Percentiles rank a stretch among this genome's conserved stretches.
These are phyloP conservation scores for Drosophila bifasciata DNA, from an alignment of 1,140 invertebrate genomes.

Conservation along the genomic window DNA sequence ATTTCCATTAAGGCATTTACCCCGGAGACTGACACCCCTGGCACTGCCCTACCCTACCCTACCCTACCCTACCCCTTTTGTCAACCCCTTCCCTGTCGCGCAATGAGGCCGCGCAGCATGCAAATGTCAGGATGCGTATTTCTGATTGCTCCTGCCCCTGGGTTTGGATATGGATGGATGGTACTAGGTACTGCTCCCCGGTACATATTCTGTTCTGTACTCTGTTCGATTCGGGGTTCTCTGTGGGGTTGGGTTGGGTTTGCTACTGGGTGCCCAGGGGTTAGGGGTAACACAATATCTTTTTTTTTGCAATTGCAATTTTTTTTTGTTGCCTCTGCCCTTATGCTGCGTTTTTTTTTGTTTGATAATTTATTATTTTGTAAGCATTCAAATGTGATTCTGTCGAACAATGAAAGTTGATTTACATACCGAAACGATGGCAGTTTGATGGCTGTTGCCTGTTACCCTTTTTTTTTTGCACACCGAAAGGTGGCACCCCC, in stretches of 20 bases:
- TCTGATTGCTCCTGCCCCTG: constrained; percentile 32
- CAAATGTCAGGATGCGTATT: constrained; percentile 40
- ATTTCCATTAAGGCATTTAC: constrained; percentile 80
- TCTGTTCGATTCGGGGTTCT: constrained; percentile 33
- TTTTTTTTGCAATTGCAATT: constrained; percentile 56
- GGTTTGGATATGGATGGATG: constrained; percentile 22
- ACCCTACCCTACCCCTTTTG: no score
- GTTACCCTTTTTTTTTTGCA: constrained; percentile 55
- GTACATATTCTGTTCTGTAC: constrained; percentile 19
- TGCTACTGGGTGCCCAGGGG: constrained; percentile 2
- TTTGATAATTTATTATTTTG: constrained; percentile 84
- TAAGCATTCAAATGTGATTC: constrained; percentile 84
- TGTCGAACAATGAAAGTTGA: constrained; percentile 83
- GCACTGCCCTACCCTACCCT: constrained; percentile 18
- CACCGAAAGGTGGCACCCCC: constrained; percentile 6
- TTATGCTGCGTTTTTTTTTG: constrained; percentile 64
- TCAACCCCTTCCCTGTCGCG: no score
- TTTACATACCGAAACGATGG: constrained; percentile 84
- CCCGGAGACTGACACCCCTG: constrained; percentile 5
- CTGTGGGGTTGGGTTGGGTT: constrained; percentile 33
- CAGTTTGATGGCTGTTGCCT: constrained; percentile 54
- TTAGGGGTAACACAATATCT: constrained; percentile 73
- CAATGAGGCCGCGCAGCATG: constrained; percentile 26
- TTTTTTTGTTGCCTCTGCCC: constrained; percentile 41
- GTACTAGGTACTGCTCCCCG: constrained; percentile 7